These are phyloP conservation scores for Calliphora vicina DNA, from an alignment of 1,140 invertebrate genomes.

Conservation along the genomic window DNA sequence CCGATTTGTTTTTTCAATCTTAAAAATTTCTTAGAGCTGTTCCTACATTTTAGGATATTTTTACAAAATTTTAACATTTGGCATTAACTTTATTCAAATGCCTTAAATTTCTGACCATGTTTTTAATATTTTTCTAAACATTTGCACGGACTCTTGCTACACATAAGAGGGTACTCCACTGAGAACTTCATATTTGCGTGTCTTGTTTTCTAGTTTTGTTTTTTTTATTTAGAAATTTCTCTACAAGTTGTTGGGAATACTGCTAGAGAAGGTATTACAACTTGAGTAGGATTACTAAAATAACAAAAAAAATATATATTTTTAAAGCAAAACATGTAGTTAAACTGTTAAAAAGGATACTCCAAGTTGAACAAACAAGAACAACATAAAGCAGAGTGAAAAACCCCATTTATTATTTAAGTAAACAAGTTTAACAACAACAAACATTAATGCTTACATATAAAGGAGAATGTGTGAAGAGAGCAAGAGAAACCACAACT, in stretches of 20 bases:
- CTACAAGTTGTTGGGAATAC: background rate
- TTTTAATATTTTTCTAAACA: background rate
- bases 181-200: background rate
- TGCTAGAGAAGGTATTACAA: background rate
- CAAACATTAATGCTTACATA: background rate
- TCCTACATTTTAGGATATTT: too few species aligned
- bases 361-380: background rate
- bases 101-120: too few species aligned
- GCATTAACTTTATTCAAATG: too few species aligned
- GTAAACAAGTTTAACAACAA: background rate
- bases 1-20: too few species aligned
- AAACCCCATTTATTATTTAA: slow-evolving; percentile 10
- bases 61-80: too few species aligned
- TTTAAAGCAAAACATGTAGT: background rate
- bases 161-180: slow-evolving; percentile 27
- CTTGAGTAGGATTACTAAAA: slow-evolving; percentile 26
- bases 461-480: background rate
- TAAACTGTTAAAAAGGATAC: background rate
- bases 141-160: slow-evolving; percentile 22
- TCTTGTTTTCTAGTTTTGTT: background rate
- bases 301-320: background rate
- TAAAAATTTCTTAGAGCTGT: too few species aligned
- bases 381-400: background rate
- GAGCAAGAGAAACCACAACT: background rate
- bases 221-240: background rate